A percentile compares a stretch with the other conserved stretches of the same genome.
Evolutionary conservation across 2,888 invertebrate genomes (phyloP).

Genomic region (Temnothorax ravouxi): DNA sequence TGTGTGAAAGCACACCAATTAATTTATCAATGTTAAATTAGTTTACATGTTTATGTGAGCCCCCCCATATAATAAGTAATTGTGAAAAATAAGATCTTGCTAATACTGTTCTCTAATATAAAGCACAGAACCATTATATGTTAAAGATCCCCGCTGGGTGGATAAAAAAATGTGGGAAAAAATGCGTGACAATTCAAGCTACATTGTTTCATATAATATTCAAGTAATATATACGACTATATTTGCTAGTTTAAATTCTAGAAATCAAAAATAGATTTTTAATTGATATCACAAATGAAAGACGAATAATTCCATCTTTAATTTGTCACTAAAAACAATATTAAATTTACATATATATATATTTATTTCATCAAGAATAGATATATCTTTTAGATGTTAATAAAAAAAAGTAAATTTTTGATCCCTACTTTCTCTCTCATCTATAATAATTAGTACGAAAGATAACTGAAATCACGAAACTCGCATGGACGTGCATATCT

Average conservation of each 20-base stretch:
- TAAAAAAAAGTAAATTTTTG: conserved; percentile 35
- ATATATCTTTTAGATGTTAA: conserved; percentile 38
- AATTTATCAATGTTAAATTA: conserved; percentile 20
- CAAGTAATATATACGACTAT: neutral
- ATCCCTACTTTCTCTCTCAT: conserved; percentile 43
- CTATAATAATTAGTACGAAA: conserved; percentile 28
- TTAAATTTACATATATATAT: conserved; percentile 30
- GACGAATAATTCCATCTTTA: conserved; percentile 24
- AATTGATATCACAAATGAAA: conserved; percentile 19
- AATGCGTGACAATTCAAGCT: conserved; percentile 12
- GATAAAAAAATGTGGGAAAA: conserved; percentile 1
- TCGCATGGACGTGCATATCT: conserved; percentile 23
- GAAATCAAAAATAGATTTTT: conserved; percentile 20
- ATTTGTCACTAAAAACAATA: conserved; percentile 42
- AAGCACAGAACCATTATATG: neutral
- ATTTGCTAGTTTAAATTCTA: neutral
- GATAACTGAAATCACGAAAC: conserved; percentile 30
- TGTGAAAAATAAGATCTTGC: conserved; percentile 17
- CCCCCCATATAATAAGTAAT: neutral
- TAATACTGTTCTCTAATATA: neutral
- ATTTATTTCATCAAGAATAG: conserved; percentile 44
- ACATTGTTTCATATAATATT: conserved; percentile 1
- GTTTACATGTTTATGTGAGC: neutral
- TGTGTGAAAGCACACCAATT: conserved; percentile 8
- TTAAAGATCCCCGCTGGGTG: neutral